Evolutionary conservation across 2,113 vertebrate species (phyloP), one percentile per base, ranked within the genome.

Genomic region (Sturnira hondurensis): DNA sequence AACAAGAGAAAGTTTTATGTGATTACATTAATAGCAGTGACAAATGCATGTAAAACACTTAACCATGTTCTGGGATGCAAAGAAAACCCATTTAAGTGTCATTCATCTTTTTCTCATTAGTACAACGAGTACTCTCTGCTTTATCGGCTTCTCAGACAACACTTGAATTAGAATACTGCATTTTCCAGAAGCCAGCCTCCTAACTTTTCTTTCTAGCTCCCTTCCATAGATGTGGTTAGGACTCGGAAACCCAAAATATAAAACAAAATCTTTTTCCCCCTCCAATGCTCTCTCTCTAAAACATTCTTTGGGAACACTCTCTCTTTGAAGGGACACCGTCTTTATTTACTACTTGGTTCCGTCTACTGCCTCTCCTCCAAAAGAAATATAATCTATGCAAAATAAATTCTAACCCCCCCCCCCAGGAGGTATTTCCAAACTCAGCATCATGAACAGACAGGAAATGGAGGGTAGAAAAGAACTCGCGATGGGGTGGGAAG

Each of bases 21-120:
- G 97, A 97, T 96, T 97, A 95, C 95, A 93, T 98, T 95, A 98
- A 97, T 97, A 96, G 94, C 97, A 91, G 83, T 96, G 91, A 98
- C 94, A 80, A 96, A 95, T 92, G 98, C 3, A 8, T 68, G 92
- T 93, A 96, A 95, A 97, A 97, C 96, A 98, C 97, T 97, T 97
- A 96, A 86, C 96, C 86, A 50, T 43, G 74, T 80, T 47, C 31
- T 43, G 88, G 47, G 89, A 89, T 95, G 96, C 88, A 97, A 89
- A 73, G 92, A 96, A 95, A 97, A 96, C 22, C 92, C 97, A 97
- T 97, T 86, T 97, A 97, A 89, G 76, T 98, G 95, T 94, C 92
- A 89, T 94, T 94, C 0, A 0, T 96, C 97, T 93, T 95, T 97
- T 94, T 71, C 88, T 54, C 97, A 97, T 96, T 95, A 95, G 96